phyloP scores from a whole-genome alignment of 2,888 invertebrate genomes.

The Aleiodes alternator region DNA sequence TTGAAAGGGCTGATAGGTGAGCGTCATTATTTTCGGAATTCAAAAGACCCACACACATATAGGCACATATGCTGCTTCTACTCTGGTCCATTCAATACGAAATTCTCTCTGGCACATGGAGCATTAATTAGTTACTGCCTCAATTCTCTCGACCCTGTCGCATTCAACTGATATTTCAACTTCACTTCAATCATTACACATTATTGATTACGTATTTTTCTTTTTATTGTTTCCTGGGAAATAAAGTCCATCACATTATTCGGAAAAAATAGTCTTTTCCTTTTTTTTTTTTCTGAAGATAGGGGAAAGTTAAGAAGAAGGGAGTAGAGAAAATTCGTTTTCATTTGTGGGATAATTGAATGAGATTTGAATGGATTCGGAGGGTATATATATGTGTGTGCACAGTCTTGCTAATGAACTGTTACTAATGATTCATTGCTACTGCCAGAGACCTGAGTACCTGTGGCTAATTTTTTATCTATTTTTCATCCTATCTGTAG shows the following conservation, averaged over 20 bases:
- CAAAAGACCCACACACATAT: conserved; percentile 8
- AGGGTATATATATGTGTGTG: conserved; percentile 28
- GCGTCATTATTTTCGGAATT: conserved; percentile 13
- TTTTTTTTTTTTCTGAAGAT: too few species aligned
- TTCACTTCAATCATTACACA: too few species aligned
- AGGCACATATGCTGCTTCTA: background rate
- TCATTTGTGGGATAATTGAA: conserved; percentile 17
- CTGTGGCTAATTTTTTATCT: conserved; percentile 37
- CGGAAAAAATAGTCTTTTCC: too few species aligned
- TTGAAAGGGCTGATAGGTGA: conserved; percentile 19
- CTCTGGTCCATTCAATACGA: background rate
- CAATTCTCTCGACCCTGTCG: too few species aligned
- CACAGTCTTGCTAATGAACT: conserved; percentile 45
- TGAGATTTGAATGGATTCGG: conserved; percentile 5
- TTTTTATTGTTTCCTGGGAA: too few species aligned
- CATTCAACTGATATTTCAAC: too few species aligned
- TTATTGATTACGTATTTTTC: too few species aligned
- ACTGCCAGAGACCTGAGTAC: conserved; percentile 6
- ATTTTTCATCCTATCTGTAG: conserved; percentile 16
- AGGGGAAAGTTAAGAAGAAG: too few species aligned
- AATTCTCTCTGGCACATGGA: background rate
- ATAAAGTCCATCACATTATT: too few species aligned
- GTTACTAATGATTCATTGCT: conserved; percentile 46
- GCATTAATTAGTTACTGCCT: background rate
- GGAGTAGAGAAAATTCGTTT: background rate